Evolutionary conservation across 2,113 vertebrate species (phyloP).

Genomic region (Cottus gobio): DNA sequence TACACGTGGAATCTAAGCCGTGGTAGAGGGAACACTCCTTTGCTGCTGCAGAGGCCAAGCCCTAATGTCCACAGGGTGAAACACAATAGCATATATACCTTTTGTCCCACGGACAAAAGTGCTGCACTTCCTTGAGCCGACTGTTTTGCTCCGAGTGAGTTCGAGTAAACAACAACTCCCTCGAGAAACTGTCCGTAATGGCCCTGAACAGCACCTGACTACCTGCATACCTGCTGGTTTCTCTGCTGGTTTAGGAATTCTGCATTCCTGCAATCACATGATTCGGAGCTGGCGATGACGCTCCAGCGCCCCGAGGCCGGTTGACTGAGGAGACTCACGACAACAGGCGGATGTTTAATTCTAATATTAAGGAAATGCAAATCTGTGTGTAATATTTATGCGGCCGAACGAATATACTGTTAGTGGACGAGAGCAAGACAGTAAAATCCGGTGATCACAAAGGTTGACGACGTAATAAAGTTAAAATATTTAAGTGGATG

Average conservation of each 20-base stretch:
- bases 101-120: not conserved
- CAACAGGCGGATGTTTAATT: too few relatives aligned
- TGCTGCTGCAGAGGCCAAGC: constrained; percentile 9
- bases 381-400: too few relatives aligned
- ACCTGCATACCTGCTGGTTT: constrained; percentile 49
- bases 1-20: not conserved
- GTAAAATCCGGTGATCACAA: too few relatives aligned
- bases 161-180: not conserved
- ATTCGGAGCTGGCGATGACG: constrained; percentile 18
- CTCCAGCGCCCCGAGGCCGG: constrained; percentile 5
- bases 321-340: too few relatives aligned
- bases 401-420: too few relatives aligned
- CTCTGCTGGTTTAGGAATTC: constrained; percentile 26
- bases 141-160: not conserved
- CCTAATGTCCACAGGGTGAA: constrained; percentile 2
- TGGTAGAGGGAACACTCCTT: not conserved
- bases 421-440: too few relatives aligned
- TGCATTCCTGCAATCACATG: constrained; percentile 71
- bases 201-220: constrained; percentile 50
- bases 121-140: not conserved
- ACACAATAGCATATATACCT: not conserved
- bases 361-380: too few relatives aligned
- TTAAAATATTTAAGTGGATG: too few relatives aligned
- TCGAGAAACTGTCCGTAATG: constrained; percentile 1
- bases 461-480: too few relatives aligned